Evolutionary conservation across 1,140 invertebrate genomes (phyloP).

Genomic region (Pogonomyrmex californicus): DNA sequence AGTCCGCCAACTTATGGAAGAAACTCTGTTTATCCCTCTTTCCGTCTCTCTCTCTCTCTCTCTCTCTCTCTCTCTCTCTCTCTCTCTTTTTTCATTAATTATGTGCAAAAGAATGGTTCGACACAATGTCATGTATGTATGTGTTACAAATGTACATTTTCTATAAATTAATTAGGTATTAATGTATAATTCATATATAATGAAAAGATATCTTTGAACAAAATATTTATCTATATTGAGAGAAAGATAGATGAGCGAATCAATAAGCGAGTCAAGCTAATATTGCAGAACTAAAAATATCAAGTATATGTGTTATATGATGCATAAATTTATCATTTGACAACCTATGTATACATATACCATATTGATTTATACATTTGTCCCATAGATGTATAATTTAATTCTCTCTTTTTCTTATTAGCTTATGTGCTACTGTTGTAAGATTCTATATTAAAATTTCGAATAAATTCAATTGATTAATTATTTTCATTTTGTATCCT

Average conservation of each 20-base stretch:
- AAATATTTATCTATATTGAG: background rate
- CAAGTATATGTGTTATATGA: background rate
- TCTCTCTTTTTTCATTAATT: background rate
- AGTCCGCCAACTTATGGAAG: background rate
- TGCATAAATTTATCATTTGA: background rate
- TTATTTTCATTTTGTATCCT: background rate
- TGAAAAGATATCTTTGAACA: background rate
- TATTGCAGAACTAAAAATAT: background rate
- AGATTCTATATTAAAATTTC: background rate
- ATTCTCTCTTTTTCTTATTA: background rate
- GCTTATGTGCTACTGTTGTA: background rate
- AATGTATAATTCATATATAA: background rate
- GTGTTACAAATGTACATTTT: background rate
- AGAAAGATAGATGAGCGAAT: background rate
- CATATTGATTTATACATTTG: background rate
- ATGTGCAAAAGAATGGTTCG: background rate
- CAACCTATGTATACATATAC: background rate
- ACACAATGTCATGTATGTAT: background rate
- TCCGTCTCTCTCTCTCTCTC: no score
- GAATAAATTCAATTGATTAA: constrained; percentile 10
- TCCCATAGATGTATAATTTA: background rate
- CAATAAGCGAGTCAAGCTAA: background rate
- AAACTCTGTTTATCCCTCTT: no score
- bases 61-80: no score
- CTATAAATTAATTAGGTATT: constrained; percentile 7